A percentile compares a stretch with the other conserved stretches of the same genome.
phyloP scores from a whole-genome alignment of 2,797 vertebrate genomes.

The Cottoperca gobio region DNA sequence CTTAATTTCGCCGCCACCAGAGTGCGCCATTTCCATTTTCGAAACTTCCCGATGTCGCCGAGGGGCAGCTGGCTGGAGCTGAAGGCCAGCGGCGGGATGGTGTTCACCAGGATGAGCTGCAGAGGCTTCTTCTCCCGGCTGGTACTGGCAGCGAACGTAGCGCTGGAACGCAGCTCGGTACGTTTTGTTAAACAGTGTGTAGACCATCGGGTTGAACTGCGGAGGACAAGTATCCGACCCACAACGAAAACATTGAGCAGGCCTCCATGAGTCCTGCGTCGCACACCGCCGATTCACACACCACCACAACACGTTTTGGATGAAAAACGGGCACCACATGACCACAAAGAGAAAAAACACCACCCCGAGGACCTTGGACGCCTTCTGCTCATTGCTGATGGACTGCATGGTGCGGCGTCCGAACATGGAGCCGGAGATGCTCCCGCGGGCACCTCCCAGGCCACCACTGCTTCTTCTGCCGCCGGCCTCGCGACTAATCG shows the following conservation, averaged over 20 bases:
- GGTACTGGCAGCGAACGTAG: constrained; percentile 93
- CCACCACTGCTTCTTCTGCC: constrained; percentile 39
- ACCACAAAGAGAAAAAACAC: constrained; percentile 97
- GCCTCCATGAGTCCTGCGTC: constrained; percentile 84
- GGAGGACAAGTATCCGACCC: constrained; percentile 97
- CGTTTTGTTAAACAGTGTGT: constrained; percentile 95
- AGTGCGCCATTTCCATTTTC: constrained; percentile 76
- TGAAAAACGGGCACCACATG: constrained; percentile 99
- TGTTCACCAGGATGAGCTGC: constrained; percentile 95
- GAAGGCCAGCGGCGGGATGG: constrained; percentile 92
- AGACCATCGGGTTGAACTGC: constrained; percentile 96
- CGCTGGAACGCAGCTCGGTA: constrained; percentile 93
- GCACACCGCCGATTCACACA: constrained; percentile 87
- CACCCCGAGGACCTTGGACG: constrained; percentile 96
- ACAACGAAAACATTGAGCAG: constrained; percentile 96
- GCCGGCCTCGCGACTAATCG: constrained; percentile 85
- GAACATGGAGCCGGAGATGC: constrained; percentile 61
- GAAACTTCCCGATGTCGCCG: constrained; percentile 78
- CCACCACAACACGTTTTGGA: constrained; percentile 95
- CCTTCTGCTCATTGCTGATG: constrained; percentile 97
- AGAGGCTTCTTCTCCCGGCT: constrained; percentile 91
- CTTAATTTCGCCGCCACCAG: constrained; percentile 70
- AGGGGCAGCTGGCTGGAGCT: constrained; percentile 89
- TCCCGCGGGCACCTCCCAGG: constrained; percentile 16
- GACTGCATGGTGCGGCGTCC: constrained; percentile 94